phyloP scores from a whole-genome alignment of 2,113 vertebrate genomes.

The Campylomormyrus numenius region DNA sequence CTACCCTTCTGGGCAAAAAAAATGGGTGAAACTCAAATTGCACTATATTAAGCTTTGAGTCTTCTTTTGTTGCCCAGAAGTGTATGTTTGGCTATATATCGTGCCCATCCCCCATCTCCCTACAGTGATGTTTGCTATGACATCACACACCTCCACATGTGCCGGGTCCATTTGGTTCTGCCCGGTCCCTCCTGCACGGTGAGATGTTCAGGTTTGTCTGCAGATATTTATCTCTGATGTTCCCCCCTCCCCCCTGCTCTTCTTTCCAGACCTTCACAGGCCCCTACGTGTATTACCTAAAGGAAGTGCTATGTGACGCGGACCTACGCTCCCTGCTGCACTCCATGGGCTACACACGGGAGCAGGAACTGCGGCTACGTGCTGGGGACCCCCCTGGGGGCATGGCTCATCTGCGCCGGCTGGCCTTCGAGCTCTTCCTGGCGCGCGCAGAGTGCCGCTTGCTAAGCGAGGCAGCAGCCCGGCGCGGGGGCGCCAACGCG shows the following conservation, averaged over 20 bases:
- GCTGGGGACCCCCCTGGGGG: slow-evolving; percentile 38
- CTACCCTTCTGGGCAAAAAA: background rate
- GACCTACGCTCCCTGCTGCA: slow-evolving; percentile 64
- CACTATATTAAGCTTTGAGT: background rate
- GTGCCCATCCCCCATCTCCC: background rate
- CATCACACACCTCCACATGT: background rate
- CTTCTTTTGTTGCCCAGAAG: background rate
- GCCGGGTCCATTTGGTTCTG: background rate
- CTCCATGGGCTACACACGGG: slow-evolving; percentile 61
- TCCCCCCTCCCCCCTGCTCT: background rate
- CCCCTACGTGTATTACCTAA: slow-evolving; percentile 71
- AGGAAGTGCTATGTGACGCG: slow-evolving; percentile 63
- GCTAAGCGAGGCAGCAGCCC: slow-evolving; percentile 64
- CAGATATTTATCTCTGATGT: background rate
- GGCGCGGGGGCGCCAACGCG: slow-evolving; percentile 63
- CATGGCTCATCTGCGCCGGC: slow-evolving; percentile 56
- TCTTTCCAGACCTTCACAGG: slow-evolving; percentile 69
- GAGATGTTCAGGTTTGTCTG: background rate
- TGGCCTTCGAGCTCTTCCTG: slow-evolving; percentile 71
- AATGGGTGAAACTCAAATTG: background rate
- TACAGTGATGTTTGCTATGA: background rate
- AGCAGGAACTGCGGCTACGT: slow-evolving; percentile 50
- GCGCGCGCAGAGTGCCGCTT: slow-evolving; percentile 71
- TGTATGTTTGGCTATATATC: background rate
- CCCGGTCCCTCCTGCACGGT: background rate